Conservation (phyloP, 92 coral and sea anemone genomes). For the Chrysogorgia sp. region DNA sequence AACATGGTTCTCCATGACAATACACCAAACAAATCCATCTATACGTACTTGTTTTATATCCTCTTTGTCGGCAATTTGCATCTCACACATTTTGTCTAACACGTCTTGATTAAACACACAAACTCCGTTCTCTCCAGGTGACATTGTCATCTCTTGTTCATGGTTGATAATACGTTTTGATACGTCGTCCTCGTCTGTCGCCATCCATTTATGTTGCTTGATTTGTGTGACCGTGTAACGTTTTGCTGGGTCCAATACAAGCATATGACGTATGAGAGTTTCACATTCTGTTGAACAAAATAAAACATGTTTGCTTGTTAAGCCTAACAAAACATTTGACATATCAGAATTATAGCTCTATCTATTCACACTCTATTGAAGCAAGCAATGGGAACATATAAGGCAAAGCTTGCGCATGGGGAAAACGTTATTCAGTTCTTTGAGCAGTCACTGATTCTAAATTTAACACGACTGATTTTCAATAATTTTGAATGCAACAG, state of each 20-base stretch:
- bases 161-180: slow-evolving; percentile 17
- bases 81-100: slow-evolving; percentile 69
- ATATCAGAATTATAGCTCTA: not conserved
- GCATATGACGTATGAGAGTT: slow-evolving; percentile 96
- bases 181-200: slow-evolving; percentile 37
- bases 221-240: slow-evolving; percentile 83
- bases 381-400: too few relatives aligned
- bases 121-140: slow-evolving; percentile 55
- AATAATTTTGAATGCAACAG: too few relatives aligned
- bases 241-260: slow-evolving; percentile 86
- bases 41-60: slow-evolving; percentile 72
- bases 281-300: slow-evolving; percentile 74
- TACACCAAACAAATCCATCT: not conserved
- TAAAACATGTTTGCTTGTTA: not conserved
- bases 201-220: slow-evolving; percentile 89
- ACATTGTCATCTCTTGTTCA: slow-evolving; percentile 15
- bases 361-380: not conserved
- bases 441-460: too few relatives aligned
- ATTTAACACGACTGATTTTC: too few relatives aligned
- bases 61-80: slow-evolving; percentile 78
- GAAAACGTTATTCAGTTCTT: too few relatives aligned
- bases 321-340: slow-evolving; percentile 1
- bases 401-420: too few relatives aligned
- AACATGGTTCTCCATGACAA: not conserved
- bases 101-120: slow-evolving; percentile 70